Evolutionary conservation across 2,888 invertebrate genomes (phyloP), one percentile per base, ranked within the genome.

Genomic region (Agrotis segetum): DNA sequence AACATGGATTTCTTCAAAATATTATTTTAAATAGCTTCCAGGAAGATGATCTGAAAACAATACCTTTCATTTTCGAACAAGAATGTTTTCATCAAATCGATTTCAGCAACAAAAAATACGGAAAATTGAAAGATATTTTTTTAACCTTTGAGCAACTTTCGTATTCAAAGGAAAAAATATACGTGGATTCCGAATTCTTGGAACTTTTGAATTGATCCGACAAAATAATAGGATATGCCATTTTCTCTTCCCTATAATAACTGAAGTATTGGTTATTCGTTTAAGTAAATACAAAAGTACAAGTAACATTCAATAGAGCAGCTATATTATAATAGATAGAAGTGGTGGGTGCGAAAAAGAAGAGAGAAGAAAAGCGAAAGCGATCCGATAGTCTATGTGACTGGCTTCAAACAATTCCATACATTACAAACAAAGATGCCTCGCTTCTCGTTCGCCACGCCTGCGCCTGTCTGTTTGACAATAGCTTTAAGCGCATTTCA

Each of bases 1-100:
- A 21, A 46, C 21, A 60, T 44, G 29, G 53, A 53, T 21, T 49
- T 50, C 7, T 14, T 55, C 19, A 49, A 66, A 46, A 58, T 5
- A 29, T 29, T 34, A 58, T 24, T 24, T 29, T 13, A 19, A 19
- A 11, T 24, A 46, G 44, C 49, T 34, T n/a, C 19, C 17, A 19
- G 62, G 24, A 47, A 40, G 16, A 49, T 24, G 19, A 44, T 49
- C 58, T 59, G 44, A 63, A 73, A 74, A 63, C 29, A 74, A 75
- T 52, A 50, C 49, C 40, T n/a, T n/a, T 55, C 60, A 17, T 55
- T 34, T 64, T 64, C 49, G 19, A 74, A 55, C 55, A 17, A 34
- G 40, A 49, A 55, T 44, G 62, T 5, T 55, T 69, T 64, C 53
- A 21, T 34, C 21, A 21, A 74, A 74, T 40, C 24, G 6, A 40